Conservation (phyloP, 2,888 invertebrate species). For the Notocelia uddmanniana region DNA sequence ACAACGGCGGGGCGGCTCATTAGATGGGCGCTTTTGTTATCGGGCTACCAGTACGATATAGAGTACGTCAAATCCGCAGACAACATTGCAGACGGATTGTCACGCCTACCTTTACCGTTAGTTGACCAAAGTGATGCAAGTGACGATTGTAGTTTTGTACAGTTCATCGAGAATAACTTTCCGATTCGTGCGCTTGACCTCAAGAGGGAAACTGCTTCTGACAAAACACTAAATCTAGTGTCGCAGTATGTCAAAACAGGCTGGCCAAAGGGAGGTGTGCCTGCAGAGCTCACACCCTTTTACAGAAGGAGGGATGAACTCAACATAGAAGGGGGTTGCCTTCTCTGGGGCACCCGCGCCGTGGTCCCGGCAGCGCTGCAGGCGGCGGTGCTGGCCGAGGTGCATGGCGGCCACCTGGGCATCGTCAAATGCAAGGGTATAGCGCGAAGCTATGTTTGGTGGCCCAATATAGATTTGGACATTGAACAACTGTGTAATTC, state of each 20-base stretch:
- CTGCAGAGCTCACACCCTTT: neutral
- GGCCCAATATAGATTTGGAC: neutral
- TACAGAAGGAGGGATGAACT: constrained; percentile 6
- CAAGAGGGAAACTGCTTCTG: neutral
- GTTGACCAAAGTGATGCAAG: neutral
- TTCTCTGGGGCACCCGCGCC: constrained; percentile 16
- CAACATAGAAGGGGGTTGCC: constrained; percentile 3
- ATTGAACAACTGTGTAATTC: constrained; percentile 1
- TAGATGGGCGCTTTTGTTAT: constrained; percentile 28
- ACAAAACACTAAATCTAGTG: no score
- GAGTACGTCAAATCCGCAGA: constrained; percentile 24
- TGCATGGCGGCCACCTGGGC: constrained; percentile 26
- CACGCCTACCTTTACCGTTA: constrained; percentile 11
- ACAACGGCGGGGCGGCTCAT: constrained; percentile 27
- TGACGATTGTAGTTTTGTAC: constrained; percentile 24
- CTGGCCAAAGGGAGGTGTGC: constrained; percentile 23
- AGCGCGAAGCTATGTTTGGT: constrained; percentile 15
- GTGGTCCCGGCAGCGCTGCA: constrained; percentile 27
- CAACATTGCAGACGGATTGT: constrained; percentile 29
- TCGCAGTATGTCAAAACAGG: constrained; percentile 7
- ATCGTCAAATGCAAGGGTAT: constrained; percentile 9
- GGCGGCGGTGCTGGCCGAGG: neutral
- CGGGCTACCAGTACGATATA: constrained; percentile 31
- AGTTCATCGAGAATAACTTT: constrained; percentile 35
- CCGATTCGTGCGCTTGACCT: constrained; percentile 16